Conservation (phyloP, 2,888 invertebrate genomes). For the Orthonychiurus folsomi region DNA sequence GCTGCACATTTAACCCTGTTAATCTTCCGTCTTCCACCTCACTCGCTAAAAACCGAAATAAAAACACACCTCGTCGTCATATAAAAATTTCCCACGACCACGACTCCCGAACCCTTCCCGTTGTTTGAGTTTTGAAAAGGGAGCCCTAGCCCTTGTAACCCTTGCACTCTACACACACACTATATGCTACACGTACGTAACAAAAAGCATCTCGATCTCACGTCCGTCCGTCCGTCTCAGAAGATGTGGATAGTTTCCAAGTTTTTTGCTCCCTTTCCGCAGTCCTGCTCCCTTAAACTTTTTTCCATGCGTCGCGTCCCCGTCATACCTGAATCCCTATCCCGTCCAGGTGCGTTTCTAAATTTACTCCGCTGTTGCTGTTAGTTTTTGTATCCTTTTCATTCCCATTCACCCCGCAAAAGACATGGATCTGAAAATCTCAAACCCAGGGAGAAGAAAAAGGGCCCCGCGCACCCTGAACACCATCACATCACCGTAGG, state of each 20-base stretch:
- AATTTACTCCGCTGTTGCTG: conserved; percentile 6
- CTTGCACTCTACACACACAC: not conserved
- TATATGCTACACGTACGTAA: conserved; percentile 4
- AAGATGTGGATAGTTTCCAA: not conserved
- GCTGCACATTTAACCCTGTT: not conserved
- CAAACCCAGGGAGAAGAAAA: conserved; percentile 3
- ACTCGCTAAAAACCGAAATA: not conserved
- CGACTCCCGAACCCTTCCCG: conserved; percentile 5
- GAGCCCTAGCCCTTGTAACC: no score
- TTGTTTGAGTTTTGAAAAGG: not conserved
- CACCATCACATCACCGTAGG: not conserved
- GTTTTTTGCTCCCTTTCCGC: not conserved
- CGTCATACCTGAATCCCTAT: conserved; percentile 5
- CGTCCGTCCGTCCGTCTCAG: no score
- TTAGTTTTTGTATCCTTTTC: conserved; percentile 14
- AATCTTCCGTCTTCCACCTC: no score
- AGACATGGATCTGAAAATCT: not conserved
- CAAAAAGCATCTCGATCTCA: conserved; percentile 5
- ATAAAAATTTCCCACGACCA: conserved; percentile 14
- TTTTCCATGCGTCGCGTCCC: not conserved
- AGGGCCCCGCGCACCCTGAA: not conserved
- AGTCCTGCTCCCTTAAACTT: not conserved
- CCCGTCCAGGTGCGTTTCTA: conserved; percentile 10
- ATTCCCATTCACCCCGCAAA: not conserved
- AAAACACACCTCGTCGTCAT: conserved; percentile 3